These are phyloP conservation scores for Takifugu bimaculatus DNA, from an alignment of 2,113 vertebrate genomes.

Conservation along the genomic window DNA sequence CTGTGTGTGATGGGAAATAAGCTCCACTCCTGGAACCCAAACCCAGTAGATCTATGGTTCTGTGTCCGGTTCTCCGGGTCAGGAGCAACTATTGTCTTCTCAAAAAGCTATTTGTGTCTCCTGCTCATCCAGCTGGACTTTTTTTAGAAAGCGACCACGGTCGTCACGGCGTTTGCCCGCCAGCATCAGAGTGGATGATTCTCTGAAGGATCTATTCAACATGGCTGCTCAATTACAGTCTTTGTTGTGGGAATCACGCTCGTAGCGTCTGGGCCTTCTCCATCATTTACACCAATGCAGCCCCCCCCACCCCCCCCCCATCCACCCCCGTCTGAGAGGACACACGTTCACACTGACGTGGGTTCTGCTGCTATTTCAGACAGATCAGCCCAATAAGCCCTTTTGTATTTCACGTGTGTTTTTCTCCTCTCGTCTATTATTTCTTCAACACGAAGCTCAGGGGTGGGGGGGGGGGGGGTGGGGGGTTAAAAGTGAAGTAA, in stretches of 20 bases:
- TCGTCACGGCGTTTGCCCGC: background rate
- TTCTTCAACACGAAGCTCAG: background rate
- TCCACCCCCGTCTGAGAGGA: slow-evolving; percentile 5
- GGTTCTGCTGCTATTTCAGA: background rate
- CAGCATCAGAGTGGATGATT: background rate
- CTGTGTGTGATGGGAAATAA: no score
- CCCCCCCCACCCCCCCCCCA: background rate
- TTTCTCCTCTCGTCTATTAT: background rate
- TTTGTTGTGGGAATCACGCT: slow-evolving; percentile 51
- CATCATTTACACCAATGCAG: slow-evolving; percentile 13
- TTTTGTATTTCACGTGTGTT: background rate
- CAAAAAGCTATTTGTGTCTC: no score
- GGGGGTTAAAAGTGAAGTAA: no score
- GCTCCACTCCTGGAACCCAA: no score
- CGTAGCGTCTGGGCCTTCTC: slow-evolving; percentile 1
- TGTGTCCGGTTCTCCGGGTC: no score
- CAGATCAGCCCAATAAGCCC: background rate
- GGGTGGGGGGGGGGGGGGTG: no score
- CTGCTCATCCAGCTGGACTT: background rate
- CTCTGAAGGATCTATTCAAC: slow-evolving; percentile 33
- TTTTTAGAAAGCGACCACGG: slow-evolving; percentile 6
- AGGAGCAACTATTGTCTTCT: no score
- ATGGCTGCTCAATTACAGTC: slow-evolving; percentile 19
- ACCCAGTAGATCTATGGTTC: no score
- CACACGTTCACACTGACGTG: background rate